phyloP scores from a whole-genome alignment of 1,140 invertebrate genomes.

The Polypedilum vanderplanki region DNA sequence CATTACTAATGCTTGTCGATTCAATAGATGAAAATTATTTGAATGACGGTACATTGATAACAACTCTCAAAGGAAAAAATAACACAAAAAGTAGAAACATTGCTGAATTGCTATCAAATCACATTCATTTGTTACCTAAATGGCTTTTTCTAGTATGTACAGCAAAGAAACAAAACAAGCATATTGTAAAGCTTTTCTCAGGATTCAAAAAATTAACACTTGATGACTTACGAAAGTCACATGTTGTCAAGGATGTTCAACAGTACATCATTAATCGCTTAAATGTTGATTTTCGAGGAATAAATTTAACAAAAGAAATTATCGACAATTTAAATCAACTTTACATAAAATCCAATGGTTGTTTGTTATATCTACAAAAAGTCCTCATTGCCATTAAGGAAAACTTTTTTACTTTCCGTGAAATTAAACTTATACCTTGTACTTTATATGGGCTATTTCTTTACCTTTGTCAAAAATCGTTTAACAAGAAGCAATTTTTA shows the following conservation, averaged over 20 bases:
- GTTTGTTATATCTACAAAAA: slow-evolving; percentile 88
- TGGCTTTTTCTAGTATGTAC: slow-evolving; percentile 90
- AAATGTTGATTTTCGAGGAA: slow-evolving; percentile 58
- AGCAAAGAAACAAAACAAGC: slow-evolving; percentile 76
- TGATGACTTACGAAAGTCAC: slow-evolving; percentile 82
- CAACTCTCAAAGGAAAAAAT: slow-evolving; percentile 44
- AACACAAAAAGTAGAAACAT: slow-evolving; percentile 61
- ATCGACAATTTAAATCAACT: slow-evolving; percentile 92
- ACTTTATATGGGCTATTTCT: slow-evolving; percentile 91
- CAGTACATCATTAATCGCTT: slow-evolving; percentile 88
- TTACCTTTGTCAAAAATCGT: slow-evolving; percentile 88
- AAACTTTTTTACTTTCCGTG: slow-evolving; percentile 79
- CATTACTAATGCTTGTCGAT: slow-evolving; percentile 80
- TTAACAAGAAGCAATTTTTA: slow-evolving; percentile 79
- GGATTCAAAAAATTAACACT: slow-evolving; percentile 89
- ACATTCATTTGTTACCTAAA: slow-evolving; percentile 86
- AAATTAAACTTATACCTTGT: slow-evolving; percentile 83
- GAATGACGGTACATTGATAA: slow-evolving; percentile 42
- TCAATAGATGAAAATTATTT: slow-evolving; percentile 76
- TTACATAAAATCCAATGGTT: slow-evolving; percentile 94
- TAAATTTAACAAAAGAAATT: slow-evolving; percentile 56
- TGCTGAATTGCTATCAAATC: slow-evolving; percentile 76
- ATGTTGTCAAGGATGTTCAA: slow-evolving; percentile 86
- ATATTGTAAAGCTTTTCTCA: slow-evolving; percentile 83
- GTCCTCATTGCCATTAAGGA: slow-evolving; percentile 88